phyloP scores from a whole-genome alignment of 1,140 invertebrate genomes.

The Mya arenaria region DNA sequence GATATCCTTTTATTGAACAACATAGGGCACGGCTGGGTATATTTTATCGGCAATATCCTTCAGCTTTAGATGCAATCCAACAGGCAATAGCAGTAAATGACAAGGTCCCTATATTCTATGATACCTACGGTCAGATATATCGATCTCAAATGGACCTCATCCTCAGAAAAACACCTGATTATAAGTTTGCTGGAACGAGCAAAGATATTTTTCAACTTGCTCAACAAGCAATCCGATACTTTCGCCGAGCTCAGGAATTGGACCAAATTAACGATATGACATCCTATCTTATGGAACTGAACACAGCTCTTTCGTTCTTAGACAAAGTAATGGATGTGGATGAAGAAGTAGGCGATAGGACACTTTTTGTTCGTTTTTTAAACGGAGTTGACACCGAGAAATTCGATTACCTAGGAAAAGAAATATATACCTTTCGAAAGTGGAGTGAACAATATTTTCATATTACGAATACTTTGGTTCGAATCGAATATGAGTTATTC shows the following conservation, averaged over 20 bases:
- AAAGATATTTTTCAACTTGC: not conserved
- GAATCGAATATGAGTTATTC: not conserved
- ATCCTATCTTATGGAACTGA: not conserved
- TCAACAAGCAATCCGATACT: not conserved
- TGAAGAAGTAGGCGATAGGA: too few species aligned
- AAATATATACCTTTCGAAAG: not conserved
- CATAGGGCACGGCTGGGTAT: slow-evolving; percentile 17
- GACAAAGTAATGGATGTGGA: not conserved
- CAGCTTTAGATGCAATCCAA: slow-evolving; percentile 14
- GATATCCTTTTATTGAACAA: slow-evolving; percentile 33
- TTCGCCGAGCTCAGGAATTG: not conserved
- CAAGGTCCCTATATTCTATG: slow-evolving; percentile 1
- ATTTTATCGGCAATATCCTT: not conserved
- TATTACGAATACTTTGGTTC: not conserved
- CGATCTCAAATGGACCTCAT: slow-evolving; percentile 14
- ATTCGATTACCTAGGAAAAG: not conserved
- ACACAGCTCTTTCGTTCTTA: not conserved
- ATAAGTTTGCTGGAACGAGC: not conserved
- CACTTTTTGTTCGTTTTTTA: too few species aligned
- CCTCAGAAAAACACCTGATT: too few species aligned
- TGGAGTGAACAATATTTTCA: not conserved
- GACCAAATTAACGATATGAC: not conserved
- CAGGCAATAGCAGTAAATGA: not conserved
- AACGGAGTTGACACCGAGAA: too few species aligned
- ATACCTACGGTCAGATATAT: slow-evolving; percentile 41